Evolutionary conservation across 2,113 vertebrate species (phyloP), one percentile per base, ranked within the genome.

Genomic region (Siphamia tubifer): DNA sequence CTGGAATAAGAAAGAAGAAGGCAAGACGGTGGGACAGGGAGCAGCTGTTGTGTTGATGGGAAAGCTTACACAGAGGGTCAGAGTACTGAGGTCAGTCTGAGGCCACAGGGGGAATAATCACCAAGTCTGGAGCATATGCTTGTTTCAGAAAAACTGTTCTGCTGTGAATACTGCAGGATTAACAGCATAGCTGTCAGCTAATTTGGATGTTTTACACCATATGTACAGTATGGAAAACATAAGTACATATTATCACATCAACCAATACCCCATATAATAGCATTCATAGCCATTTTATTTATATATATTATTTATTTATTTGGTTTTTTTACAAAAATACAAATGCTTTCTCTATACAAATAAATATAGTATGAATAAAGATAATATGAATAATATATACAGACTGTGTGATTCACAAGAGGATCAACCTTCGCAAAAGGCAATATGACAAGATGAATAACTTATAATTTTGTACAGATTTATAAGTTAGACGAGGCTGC

Each of bases 291-390:
- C 39, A 17, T 74, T 81, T 82, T 81, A 83, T 86, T 81, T 11
- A 58, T 72, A 76, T 64, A 67, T 16, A 54, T 35, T 61, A 34
- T 40, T 48, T 44, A 77, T 71, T 9, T 48, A 45, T 76, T 62
- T n/a, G n/a, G n/a, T n/a, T 64, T 80, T 67, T 84, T 90, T 90
- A 89, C 70, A 92, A 92, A 93, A 92, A 91, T 91, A 92, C 77
- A 90, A 88, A 91, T 57, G 9, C 8, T 69, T 77, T 87, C 16
- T 89, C 61, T 86, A 83, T 92, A 87, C 77, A 93, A 93, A 93
- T 93, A 93, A 92, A 93, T 92, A 93, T 76, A 10, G 23, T 30
- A 66, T 61, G 54, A 81, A 81, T 77, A 63, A 68, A 78, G 67
- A 78, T 77, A 49, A 54, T 63, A 63, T 34, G 38, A 48, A 73